Conservation (phyloP, 2,888 invertebrate genomes). For the Cataglyphis albicans region DNA sequence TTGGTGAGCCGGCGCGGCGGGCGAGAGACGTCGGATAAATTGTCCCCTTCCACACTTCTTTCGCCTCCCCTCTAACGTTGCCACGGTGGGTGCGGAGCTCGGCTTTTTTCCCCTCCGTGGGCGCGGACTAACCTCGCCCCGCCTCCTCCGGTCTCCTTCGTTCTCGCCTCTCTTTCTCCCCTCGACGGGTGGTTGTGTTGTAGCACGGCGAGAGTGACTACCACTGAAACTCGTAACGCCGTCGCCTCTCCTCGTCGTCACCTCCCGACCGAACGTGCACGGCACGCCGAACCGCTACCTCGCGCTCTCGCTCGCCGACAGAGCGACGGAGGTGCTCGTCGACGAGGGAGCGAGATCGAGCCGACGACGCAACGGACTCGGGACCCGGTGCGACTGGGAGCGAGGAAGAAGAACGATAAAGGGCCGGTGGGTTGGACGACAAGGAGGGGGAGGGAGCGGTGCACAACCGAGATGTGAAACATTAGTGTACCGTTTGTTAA, state of each 20-base stretch:
- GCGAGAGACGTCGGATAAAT: slow-evolving; percentile 75
- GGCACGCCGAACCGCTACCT: slow-evolving; percentile 77
- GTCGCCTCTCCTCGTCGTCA: slow-evolving; percentile 74
- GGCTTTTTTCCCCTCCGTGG: slow-evolving; percentile 87
- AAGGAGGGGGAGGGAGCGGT: slow-evolving; percentile 68
- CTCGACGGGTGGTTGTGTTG: slow-evolving; percentile 59
- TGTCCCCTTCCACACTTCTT: slow-evolving; percentile 81
- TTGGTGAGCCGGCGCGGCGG: slow-evolving; percentile 1
- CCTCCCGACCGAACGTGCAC: slow-evolving; percentile 71
- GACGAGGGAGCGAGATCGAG: slow-evolving; percentile 58
- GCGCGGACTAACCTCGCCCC: slow-evolving; percentile 86
- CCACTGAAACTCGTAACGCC: slow-evolving; percentile 75
- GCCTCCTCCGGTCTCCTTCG: slow-evolving; percentile 81
- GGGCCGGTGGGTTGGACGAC: neutral
- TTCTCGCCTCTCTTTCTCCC: slow-evolving; percentile 65
- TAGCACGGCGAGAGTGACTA: slow-evolving; percentile 76
- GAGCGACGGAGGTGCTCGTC: slow-evolving; percentile 73
- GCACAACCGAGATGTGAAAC: slow-evolving; percentile 84
- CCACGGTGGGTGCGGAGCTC: slow-evolving; percentile 77
- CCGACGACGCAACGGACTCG: slow-evolving; percentile 10
- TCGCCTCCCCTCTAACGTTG: slow-evolving; percentile 76
- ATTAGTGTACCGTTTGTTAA: slow-evolving; percentile 86
- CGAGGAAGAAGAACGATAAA: slow-evolving; percentile 70
- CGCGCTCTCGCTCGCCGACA: slow-evolving; percentile 81
- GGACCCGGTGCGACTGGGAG: slow-evolving; percentile 13